Evolutionary conservation across 2,888 invertebrate species (phyloP), one percentile per base, ranked within the genome.

Genomic region (Hyposoter didymator): DNA sequence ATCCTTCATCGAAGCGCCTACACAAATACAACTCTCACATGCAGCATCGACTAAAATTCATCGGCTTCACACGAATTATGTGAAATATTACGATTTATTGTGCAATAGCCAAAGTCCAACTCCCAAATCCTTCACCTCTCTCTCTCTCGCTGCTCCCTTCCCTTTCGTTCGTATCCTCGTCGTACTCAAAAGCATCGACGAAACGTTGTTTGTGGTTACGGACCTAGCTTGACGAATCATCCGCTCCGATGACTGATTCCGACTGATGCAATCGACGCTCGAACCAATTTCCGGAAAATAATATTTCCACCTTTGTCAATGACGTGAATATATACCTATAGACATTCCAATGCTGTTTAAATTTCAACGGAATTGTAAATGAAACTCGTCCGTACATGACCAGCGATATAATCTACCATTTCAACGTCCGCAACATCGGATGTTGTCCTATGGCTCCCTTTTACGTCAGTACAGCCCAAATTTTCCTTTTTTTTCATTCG

Each of bases 191-290:
- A 75, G 75, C 67, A 73, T 66, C 85, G 49, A 43, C 75, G n/a
- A 66, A 69, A 55, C 70, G 67, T 76, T 76, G 76, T 83, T 83
- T 83, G 85, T 59, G 80, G 79, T 79, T 43, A 69, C 78, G 19
- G 39, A 72, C 49, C 66, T 59, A 75, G 75, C 79, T 82, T 85
- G 85, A 85, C 80, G 74, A 85, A 85, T 85, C 85, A 85, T 83
- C 76, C 80, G 85, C 85, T 83, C 52, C 74, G 83, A 49, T 73
- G 85, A 83, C 73, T 83, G 82, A 85, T 59, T 28, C 28, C 14
- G 28, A 59, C 70, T 70, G 83, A 83, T 80, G 73, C 73, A 79
- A 85, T 83, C 67, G 62, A 75, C 55, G 62, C 78, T 64, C 72
- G 12, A 59, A 73, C 64, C 85, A 79, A 85, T 83, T 76, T 81